These are phyloP conservation scores for Periophthalmodon schlosseri DNA, from an alignment of 2,113 vertebrate genomes.

Conservation along the genomic window DNA sequence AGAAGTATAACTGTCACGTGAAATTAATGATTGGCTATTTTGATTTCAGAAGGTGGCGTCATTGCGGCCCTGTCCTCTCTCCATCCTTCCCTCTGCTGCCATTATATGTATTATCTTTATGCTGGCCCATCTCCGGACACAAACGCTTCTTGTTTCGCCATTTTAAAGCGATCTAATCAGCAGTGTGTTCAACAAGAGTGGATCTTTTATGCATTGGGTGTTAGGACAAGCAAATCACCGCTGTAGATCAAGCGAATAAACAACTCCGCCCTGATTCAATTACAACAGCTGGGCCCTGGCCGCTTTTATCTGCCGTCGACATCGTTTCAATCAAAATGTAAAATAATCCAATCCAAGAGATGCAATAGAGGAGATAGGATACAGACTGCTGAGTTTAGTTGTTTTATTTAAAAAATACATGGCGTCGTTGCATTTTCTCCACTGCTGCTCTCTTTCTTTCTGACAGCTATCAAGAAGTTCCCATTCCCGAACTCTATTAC, in stretches of 20 bases:
- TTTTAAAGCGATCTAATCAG: constrained; percentile 93
- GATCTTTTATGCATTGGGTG: constrained; percentile 93
- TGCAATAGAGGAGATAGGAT: constrained; percentile 91
- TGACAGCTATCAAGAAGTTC: constrained; percentile 87
- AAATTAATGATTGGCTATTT: constrained; percentile 88
- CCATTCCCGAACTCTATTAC: constrained; percentile 91
- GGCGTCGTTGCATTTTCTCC: constrained; percentile 63
- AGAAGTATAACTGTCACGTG: not conserved
- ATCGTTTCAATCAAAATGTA: constrained; percentile 99
- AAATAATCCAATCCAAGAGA: constrained; percentile 98
- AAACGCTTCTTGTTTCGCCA: constrained; percentile 80
- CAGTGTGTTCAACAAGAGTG: constrained; percentile 90
- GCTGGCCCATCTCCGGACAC: constrained; percentile 77
- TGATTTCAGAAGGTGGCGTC: constrained; percentile 89
- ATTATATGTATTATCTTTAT: constrained; percentile 81
- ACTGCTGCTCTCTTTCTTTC: constrained; percentile 58
- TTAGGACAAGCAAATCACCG: constrained; percentile 87
- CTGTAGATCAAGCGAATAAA: constrained; percentile 95
- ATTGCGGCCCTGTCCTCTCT: constrained; percentile 38
- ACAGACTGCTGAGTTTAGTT: constrained; percentile 93
- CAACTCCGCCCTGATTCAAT: constrained; percentile 94
- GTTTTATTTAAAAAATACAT: constrained; percentile 88
- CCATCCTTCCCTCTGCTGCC: constrained; percentile 49
- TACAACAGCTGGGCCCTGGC: constrained; percentile 84
- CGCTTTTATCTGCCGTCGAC: constrained; percentile 94